Evolutionary conservation across 2,888 invertebrate genomes (phyloP), one percentile per base, ranked within the genome.

Genomic region (Agelastica alni): DNA sequence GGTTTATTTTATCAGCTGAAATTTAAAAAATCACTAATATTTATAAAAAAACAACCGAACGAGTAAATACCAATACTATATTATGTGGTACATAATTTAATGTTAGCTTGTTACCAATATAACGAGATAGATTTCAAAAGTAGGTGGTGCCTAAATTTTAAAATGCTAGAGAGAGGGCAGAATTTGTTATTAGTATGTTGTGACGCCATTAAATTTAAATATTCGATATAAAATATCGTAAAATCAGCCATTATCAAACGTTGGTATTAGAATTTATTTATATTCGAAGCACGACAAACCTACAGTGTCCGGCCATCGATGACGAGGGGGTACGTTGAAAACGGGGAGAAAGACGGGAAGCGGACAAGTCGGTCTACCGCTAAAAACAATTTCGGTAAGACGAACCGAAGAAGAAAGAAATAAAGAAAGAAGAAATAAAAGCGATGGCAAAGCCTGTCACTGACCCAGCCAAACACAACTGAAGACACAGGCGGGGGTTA

Each of bases 311-410:
- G 58, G 56, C 54, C 22, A 43, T 26, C 51, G 36, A 46, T 36
- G 48, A 39, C 30, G 42, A 45, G 36, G 49, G 37, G 32, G 18
- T 39, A 39, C 37, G 20, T 20, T 18, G 37, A 22, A n/a, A 26
- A 18, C 3, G 28, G 18, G 49, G 31, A 31, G 32, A 6, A n/a
- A 37, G 12, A 18, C 45, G 42, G 54, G 32, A 28, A 14, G 17
- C 13, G 42, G 45, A 43, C 47, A 28, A 54, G 51, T 51, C 53
- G 58, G 55, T 60, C 61, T 61, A 61, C 62, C 60, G 63, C 65
- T 63, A 59, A 63, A 60, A 63, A 64, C 66, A 66, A 62, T 64
- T 66, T 66, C 63, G 66, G 66, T 63, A 63, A 62, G 62, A 58
- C 57, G 53, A 57, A 57, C 51, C 49, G 42, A 51, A 26, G 37